Evolutionary conservation across 2,797 vertebrate genomes (phyloP), one percentile per base, ranked within the genome.

Genomic region (Paguma larvata): DNA sequence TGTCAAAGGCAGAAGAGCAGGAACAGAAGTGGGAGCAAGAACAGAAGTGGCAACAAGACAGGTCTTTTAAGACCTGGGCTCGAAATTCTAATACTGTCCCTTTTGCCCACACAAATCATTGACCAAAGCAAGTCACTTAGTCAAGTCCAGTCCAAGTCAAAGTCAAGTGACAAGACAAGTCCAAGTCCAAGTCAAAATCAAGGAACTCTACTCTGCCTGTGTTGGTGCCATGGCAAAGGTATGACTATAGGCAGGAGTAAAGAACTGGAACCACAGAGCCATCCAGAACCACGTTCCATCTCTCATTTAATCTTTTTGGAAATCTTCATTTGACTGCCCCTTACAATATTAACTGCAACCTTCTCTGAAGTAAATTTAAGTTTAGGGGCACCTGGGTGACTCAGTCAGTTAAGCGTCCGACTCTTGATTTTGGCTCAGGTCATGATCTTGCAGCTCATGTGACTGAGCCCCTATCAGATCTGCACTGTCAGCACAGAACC

Each of bases 261-360:
- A 38, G 19, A 87, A 53, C 8, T 18, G 9, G 65, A 56, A 84
- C 8, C 6, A 46, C 19, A 59, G 6, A 78, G 16, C 38, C 70
- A 32, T 67, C 63, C 7, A 6, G 38, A 38, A 38, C 25, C 25
- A 44, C 27, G 34, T 13, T 75, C 1, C 15, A 5, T 27, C 15
- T 32, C 15, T 46, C 38, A 65, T 44, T 41, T 3, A 5, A 88
- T 38, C 70, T 51, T 94, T 88, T 63, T 73, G n/a, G 72, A 88
- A 93, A 48, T 32, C 10, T 86, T 86, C 30, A 70, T 46, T 19
- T 78, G 72, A 73, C n/a, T 53, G 6, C 34, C 41, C 38, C 41
- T 93, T 93, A 90, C 21, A 65, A 62, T 78, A 68, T 85, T 53
- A 94, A 94, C 51, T 27, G 56, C 51, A 89, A 16, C n/a, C 18